Percentiles rank a stretch among this genome's conserved stretches.
Conservation (phyloP, 2,888 invertebrate species). For the Junonia oenone region DNA sequence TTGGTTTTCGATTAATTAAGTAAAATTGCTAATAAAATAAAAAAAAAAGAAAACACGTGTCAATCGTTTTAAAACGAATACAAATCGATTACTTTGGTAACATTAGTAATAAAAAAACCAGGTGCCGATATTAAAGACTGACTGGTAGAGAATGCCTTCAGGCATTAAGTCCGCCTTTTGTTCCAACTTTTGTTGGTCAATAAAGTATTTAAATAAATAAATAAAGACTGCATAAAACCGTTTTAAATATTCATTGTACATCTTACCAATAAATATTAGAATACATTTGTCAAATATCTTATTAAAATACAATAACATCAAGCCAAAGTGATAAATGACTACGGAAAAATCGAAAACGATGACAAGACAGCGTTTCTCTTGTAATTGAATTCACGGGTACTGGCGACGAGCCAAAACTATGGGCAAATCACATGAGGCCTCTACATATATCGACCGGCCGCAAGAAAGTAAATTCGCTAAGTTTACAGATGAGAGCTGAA, state of each 20-base stretch:
- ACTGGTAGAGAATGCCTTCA: no score
- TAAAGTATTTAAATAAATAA: no score
- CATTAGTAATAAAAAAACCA: no score
- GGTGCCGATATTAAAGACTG: no score
- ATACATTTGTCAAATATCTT: neutral
- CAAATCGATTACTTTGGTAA: no score
- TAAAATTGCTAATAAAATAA: neutral
- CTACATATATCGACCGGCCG: conserved; percentile 27
- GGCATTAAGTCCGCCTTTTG: no score
- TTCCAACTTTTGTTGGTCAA: no score
- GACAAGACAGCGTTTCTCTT: conserved; percentile 8
- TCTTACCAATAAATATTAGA: neutral
- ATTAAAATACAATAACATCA: neutral
- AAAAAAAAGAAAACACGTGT: neutral
- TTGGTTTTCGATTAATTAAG: conserved; percentile 25
- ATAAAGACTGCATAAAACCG: no score
- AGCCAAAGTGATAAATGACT: neutral
- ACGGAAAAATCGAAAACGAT: conserved; percentile 18
- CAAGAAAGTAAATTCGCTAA: conserved; percentile 31
- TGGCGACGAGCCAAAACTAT: conserved; percentile 56
- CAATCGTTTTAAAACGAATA: no score
- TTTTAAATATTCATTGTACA: no score
- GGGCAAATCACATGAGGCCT: conserved; percentile 44
- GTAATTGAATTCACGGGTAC: conserved; percentile 32
- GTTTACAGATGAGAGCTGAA: conserved; percentile 22